These are phyloP conservation scores for Aphelocoma californica DNA, from an alignment of 2,797 vertebrate species.

Conservation along the genomic window DNA sequence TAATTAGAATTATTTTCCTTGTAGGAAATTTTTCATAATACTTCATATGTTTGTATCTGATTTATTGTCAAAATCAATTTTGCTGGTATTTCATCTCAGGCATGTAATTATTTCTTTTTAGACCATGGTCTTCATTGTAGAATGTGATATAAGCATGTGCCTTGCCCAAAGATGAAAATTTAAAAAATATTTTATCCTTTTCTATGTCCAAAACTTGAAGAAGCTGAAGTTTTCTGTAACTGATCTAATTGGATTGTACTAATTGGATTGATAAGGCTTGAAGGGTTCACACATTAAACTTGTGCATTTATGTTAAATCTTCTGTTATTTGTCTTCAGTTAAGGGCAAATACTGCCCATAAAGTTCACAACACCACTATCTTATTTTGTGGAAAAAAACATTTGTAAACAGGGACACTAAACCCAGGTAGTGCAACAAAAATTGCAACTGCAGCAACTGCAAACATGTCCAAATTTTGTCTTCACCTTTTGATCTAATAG, in stretches of 20 bases:
- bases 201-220: not conserved
- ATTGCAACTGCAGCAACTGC: not conserved
- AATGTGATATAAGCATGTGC: not conserved
- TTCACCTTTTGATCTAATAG: not conserved
- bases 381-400: not conserved
- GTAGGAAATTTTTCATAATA: not conserved
- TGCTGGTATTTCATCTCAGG: not conserved
- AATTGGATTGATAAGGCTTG: not conserved
- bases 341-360: not conserved
- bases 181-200: not conserved
- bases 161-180: not conserved
- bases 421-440: no score
- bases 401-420: not conserved
- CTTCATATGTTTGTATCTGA: not conserved
- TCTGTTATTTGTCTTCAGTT: not conserved
- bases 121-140: not conserved
- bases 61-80: not conserved
- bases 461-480: not conserved
- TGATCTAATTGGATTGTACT: not conserved
- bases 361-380: not conserved
- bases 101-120: not conserved
- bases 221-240: not conserved
- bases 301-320: not conserved
- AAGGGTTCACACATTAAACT: not conserved
- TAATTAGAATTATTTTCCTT: not conserved